Percentiles rank a stretch among this genome's conserved stretches.
Evolutionary conservation across 2,888 invertebrate species (phyloP).

Genomic region (Smittia sp.): DNA sequence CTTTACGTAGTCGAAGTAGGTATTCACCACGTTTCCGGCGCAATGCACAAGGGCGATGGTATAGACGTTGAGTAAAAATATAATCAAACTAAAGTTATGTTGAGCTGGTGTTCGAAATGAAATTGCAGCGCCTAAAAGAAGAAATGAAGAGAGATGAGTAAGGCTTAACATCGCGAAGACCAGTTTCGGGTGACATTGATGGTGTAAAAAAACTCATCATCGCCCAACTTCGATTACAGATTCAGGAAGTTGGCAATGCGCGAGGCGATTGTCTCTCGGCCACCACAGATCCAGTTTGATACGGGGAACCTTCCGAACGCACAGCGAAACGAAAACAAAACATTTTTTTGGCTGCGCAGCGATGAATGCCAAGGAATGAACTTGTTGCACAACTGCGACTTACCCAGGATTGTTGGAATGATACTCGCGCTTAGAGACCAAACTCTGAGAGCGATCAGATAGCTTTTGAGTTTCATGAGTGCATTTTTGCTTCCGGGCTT

Average conservation of each 20-base stretch:
- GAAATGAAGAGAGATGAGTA: background rate
- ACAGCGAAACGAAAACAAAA: background rate
- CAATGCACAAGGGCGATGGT: slow-evolving; percentile 91
- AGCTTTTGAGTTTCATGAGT: slow-evolving; percentile 83
- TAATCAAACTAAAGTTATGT: slow-evolving; percentile 73
- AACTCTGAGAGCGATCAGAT: slow-evolving; percentile 83
- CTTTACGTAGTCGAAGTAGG: slow-evolving; percentile 91
- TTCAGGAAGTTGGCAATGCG: slow-evolving; percentile 3
- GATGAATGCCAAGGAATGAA: background rate
- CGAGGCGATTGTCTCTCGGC: background rate
- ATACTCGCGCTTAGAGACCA: slow-evolving; percentile 93
- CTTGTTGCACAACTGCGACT: background rate
- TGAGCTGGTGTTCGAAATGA: slow-evolving; percentile 77
- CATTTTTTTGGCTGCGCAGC: background rate
- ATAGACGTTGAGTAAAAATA: slow-evolving; percentile 76
- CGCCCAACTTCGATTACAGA: background rate
- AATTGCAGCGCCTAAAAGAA: slow-evolving; percentile 73
- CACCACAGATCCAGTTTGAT: slow-evolving; percentile 1
- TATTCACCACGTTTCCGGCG: slow-evolving; percentile 95
- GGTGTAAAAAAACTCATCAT: background rate
- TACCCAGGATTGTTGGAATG: slow-evolving; percentile 70
- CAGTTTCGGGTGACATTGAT: background rate
- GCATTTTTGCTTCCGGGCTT: slow-evolving; percentile 1
- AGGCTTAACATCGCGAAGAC: background rate
- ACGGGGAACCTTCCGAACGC: background rate